Percentiles rank a stretch among this genome's conserved stretches.
phyloP scores from a whole-genome alignment of 2,113 vertebrate species.

The Athene cunicularia region DNA sequence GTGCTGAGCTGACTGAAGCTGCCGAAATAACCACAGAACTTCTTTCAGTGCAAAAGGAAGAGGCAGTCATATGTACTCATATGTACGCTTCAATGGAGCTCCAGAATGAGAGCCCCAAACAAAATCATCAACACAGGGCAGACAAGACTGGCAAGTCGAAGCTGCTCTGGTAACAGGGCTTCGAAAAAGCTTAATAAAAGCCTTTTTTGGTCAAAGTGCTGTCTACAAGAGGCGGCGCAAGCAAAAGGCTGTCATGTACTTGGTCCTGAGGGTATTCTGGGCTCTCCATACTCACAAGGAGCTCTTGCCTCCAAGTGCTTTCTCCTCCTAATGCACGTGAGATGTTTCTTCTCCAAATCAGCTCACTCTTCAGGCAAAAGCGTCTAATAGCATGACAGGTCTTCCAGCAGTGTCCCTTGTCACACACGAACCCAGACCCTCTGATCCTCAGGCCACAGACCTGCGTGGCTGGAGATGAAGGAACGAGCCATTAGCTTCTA shows the following conservation, averaged over 20 bases:
- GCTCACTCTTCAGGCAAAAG: background rate
- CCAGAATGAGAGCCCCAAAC: background rate
- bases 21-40: background rate
- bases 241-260: accelerated
- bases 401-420: background rate
- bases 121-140: background rate
- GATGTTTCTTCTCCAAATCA: background rate
- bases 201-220: background rate
- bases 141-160: background rate
- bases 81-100: background rate
- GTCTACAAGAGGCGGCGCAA: background rate
- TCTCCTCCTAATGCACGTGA: background rate
- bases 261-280: accelerated
- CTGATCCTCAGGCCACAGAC: background rate
- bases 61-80: background rate
- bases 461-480: background rate
- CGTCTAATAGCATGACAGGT: background rate
- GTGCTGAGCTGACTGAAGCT: background rate
- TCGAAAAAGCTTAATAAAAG: background rate
- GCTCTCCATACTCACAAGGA: background rate
- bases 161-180: background rate
- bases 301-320: background rate
- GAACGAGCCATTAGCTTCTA: background rate
- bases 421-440: background rate
- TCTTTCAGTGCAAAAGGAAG: background rate